Evolutionary conservation across 2,888 invertebrate genomes (phyloP).

Genomic region (Pachycephus smyrnensis): DNA sequence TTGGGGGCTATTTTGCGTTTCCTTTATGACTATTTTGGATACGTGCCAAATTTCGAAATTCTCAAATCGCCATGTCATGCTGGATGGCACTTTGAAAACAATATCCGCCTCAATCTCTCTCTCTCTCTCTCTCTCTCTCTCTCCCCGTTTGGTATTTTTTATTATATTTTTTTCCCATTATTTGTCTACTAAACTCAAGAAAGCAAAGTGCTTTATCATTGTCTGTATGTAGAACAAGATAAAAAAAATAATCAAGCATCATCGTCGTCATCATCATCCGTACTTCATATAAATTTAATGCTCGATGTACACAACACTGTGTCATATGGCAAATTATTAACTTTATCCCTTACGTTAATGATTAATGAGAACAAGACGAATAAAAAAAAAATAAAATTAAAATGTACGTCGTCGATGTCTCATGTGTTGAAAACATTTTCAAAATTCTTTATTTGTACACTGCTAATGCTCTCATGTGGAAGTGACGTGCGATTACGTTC

Average conservation of each 20-base stretch:
- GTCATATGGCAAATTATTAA: background rate
- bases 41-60: background rate
- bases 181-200: background rate
- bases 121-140: background rate
- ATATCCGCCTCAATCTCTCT: background rate
- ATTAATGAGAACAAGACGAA: background rate
- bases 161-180: background rate
- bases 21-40: background rate
- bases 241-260: background rate
- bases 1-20: background rate
- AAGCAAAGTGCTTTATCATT: background rate
- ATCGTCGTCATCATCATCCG: background rate
- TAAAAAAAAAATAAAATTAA: background rate
- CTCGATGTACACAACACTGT: background rate
- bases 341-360: background rate
- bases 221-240: background rate
- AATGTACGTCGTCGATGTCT: background rate
- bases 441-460: slow-evolving; percentile 5
- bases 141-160: background rate
- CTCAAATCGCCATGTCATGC: background rate
- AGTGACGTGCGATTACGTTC: background rate
- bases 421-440: background rate
- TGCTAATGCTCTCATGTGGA: background rate
- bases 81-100: background rate
- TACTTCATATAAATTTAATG: background rate